Percentiles rank a stretch among this genome's conserved stretches.
These are phyloP conservation scores for Osedax fenrisi DNA, from an alignment of 2,888 invertebrate species.

Conservation along the genomic window DNA sequence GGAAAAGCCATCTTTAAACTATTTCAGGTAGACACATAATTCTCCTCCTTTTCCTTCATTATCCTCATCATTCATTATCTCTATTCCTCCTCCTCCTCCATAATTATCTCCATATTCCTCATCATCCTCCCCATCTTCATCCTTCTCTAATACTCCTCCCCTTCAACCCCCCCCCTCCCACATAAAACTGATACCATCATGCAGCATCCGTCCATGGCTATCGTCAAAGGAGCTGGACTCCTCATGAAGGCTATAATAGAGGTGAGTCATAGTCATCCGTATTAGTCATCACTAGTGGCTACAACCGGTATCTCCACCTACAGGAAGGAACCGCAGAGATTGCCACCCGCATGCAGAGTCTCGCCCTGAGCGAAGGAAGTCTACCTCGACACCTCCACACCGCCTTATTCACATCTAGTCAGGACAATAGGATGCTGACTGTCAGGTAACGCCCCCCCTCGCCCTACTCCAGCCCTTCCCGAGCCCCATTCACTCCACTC, in stretches of 20 bases:
- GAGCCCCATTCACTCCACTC: background rate
- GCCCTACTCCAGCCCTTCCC: background rate
- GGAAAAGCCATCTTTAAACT: slow-evolving; percentile 81
- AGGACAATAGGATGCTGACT: slow-evolving; percentile 69
- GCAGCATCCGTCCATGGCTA: slow-evolving; percentile 88
- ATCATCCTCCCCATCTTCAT: no score
- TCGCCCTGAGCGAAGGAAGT: slow-evolving; percentile 90
- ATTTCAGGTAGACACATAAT: no score
- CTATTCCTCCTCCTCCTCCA: no score
- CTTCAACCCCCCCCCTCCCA: no score
- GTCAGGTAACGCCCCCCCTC: slow-evolving; percentile 51
- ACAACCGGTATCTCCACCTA: slow-evolving; percentile 52
- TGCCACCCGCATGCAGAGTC: slow-evolving; percentile 81
- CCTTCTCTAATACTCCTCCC: no score
- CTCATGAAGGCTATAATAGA: slow-evolving; percentile 94
- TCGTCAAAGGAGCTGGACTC: slow-evolving; percentile 92
- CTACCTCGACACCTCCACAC: slow-evolving; percentile 78
- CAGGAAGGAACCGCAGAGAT: slow-evolving; percentile 78
- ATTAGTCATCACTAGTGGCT: no score
- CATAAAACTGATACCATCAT: no score
- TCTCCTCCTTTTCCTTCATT: no score
- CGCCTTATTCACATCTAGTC: slow-evolving; percentile 70
- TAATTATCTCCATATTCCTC: no score
- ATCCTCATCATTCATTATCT: no score
- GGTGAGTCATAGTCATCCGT: slow-evolving; percentile 41